Evolutionary conservation across 2,888 invertebrate species (phyloP), one percentile per base, ranked within the genome.

Genomic region (Philonicus albiceps): DNA sequence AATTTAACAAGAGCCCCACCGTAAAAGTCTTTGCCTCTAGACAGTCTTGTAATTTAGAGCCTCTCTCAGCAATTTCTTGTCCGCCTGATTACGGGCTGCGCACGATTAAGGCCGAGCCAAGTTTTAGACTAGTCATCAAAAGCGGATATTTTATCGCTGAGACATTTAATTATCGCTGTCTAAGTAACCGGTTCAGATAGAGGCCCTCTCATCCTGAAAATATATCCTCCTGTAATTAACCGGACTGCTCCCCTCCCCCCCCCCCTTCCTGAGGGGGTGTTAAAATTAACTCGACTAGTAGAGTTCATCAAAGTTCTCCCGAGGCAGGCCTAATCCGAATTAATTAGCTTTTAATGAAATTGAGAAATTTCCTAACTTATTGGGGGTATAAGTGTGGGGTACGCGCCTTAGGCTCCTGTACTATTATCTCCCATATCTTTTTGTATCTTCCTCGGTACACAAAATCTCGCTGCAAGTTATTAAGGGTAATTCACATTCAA

Each of bases 271-370:
- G 22, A 8, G 64, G 27, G 64, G 64, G 64, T 64, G 64, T 64
- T 27, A 64, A 64, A 64, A 64, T 64, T 64, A 64, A 64, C 64
- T 64, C 64, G 27, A 64, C 64, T 64, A 64, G 64, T 64, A 64
- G 64, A 64, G 64, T 64, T 64, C 55, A 81, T 55, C 30, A 81
- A 81, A 55, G 27, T 55, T 81, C 34, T 64, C 30, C 22, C 34
- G 80, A 49, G 11, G 13, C 37, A 55, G 34, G 22, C 30, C 55
- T 55, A n/a, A 64, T 53, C 30, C 30, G 31, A 31, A 34, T 81
- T 81, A 81, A 55, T 81, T 81, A 81, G 64, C 64, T 81, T 81
- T 55, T 81, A 31, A 81, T 81, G 81, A 81, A 81, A 81, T 81
- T 55, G 19, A 34, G 55, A 81, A 81, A 81, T 55, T 81, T 81